A percentile compares a stretch with the other conserved stretches of the same genome.
Evolutionary conservation across 2,888 invertebrate genomes (phyloP).

Genomic region (Archaeoteleia sp.): DNA sequence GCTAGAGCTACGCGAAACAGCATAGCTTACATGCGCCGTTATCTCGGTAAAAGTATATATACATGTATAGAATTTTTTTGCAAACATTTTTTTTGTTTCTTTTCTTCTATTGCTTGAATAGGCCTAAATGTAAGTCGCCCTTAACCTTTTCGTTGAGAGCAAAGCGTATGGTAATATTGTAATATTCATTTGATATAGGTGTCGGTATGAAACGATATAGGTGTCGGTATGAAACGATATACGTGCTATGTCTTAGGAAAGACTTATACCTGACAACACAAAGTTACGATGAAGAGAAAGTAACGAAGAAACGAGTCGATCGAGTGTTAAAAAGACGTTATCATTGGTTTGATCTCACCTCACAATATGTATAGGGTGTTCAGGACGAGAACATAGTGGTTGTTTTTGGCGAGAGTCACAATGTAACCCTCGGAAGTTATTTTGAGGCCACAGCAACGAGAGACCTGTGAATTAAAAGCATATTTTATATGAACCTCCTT

Average conservation of each 20-base stretch:
- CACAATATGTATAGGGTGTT: slow-evolving; percentile 94
- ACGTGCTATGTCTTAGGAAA: slow-evolving; percentile 23
- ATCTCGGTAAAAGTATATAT: slow-evolving; percentile 31
- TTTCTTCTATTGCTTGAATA: slow-evolving; percentile 69
- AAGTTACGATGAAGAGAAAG: slow-evolving; percentile 29
- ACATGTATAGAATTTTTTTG: slow-evolving; percentile 43
- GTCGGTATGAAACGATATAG: slow-evolving; percentile 17
- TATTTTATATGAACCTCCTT: too few relatives aligned
- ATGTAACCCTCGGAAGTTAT: slow-evolving; percentile 98
- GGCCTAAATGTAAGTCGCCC: slow-evolving; percentile 67
- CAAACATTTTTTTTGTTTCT: slow-evolving; percentile 40
- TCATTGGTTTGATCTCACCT: slow-evolving; percentile 76
- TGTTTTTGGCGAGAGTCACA: slow-evolving; percentile 97
- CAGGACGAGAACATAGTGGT: slow-evolving; percentile 97
- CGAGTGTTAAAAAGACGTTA: slow-evolving; percentile 43
- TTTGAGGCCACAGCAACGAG: slow-evolving; percentile 97
- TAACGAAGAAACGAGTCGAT: slow-evolving; percentile 15
- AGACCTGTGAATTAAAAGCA: slow-evolving; percentile 85
- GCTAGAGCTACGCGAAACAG: too few relatives aligned
- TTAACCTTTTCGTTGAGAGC: slow-evolving; percentile 67
- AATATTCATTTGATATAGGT: background rate
- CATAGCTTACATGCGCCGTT: slow-evolving; percentile 59
- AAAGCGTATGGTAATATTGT: slow-evolving; percentile 53
- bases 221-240: slow-evolving; percentile 23
- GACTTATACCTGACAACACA: slow-evolving; percentile 12